Evolutionary conservation across 2,888 invertebrate species (phyloP), one percentile per base, ranked within the genome.

Genomic region (Diabrotica balteata): DNA sequence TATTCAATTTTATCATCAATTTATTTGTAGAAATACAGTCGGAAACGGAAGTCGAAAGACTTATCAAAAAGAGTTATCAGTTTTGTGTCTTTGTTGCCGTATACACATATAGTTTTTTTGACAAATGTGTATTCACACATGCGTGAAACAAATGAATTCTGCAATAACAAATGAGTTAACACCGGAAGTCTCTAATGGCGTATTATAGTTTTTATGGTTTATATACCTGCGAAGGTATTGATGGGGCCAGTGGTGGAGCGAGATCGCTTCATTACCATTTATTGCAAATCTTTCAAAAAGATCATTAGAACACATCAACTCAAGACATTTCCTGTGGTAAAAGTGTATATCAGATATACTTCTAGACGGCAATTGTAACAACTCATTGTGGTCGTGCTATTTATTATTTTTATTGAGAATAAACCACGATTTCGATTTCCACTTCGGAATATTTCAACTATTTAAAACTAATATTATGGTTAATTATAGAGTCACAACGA

Each of bases 91-190:
- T 80, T 79, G 79, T 80, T 79, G 74, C 70, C 69, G 71, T 74
- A 68, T 73, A 75, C 47, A 60, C 45, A 61, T 50, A 45, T 57
- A 44, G 7, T 75, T 77, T 79, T 80, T 78, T 78, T 77, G 78
- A 78, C 77, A 79, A 78, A 78, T 72, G 75, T 73, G 76, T 76
- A 79, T 70, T 79, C 81, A 81, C 81, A 81, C 81, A 82, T 80
- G 80, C 81, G 80, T 81, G 80, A 80, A 81, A 80, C 79, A 79
- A 81, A 80, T 79, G 80, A 81, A 78, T 81, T 81, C 80, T 78
- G 80, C 80, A 81, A 81, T 81, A 80, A 81, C 81, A 80, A 81
- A 81, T 80, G 80, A 78, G 75, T 80, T 80, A 79, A 76, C 78
- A 79, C 78, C 79, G 80, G 80, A 81, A 81, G 81, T 79, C 76